Base-by-base conservation (phyloP, 2,888 invertebrate genomes). In the Cordilura impudica region DNA sequence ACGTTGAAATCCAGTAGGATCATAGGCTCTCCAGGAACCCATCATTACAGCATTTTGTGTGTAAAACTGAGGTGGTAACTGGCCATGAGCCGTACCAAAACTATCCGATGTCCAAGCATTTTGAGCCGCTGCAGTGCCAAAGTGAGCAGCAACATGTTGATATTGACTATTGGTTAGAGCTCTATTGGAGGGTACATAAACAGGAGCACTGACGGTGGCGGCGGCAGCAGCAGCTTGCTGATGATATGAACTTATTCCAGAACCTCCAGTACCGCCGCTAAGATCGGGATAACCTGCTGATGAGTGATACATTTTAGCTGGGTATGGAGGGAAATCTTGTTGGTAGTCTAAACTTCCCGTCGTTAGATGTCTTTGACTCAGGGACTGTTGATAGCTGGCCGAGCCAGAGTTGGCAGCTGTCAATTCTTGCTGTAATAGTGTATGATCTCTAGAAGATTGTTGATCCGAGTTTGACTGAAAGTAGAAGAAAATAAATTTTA, bases 1-100 rank as follows among this genome's bases (percentile, higher is more conserved):
- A 63, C 96, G 92, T 88, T 96, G 96, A 87, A 95, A 94, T n/a
- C 94, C 94, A 3, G 90, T 88, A 16, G 93, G 91, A 87, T 96
- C 96, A 91, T 96, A 96, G 80, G 93, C 92, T 93, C 96, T 95
- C 56, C 94, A 93, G 26, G 93, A 92, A 91, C 93, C 93, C 94
- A 94, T 93, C 93, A 94, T 93, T 86, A 95, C 94, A 88, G 95
- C 93, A 90, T 95, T 95, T 89, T 95, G 95, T 14, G 94, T 93
- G 89, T 96, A 96, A 84, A 96, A 95, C 81, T 94, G 94, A 63
- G 89, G 93, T 87, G 87, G 92, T 90, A 90, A 90, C 82, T 89
- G 90, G 3, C 86, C 87, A 79, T 89, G 89, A 21, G 90, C 86
- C 4, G 89, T 86, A 5, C 89, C 87, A 80, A 90, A 89, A 80